phyloP scores from a whole-genome alignment of 2,888 invertebrate genomes.

The Chironomus tentans region DNA sequence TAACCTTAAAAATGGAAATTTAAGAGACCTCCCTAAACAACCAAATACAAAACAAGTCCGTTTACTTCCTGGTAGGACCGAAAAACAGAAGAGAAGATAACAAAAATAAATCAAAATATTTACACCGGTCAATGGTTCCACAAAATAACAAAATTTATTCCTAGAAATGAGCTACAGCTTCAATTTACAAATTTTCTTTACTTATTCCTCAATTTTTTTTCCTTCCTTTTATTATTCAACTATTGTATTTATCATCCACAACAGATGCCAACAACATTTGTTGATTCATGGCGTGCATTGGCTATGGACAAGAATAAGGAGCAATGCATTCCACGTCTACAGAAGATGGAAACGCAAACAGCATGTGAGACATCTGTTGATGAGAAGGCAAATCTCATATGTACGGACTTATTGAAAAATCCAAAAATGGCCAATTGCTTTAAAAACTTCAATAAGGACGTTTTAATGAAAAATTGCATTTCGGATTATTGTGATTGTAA shows the following conservation, averaged over 20 bases:
- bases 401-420: slow-evolving; percentile 53
- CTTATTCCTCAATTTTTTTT: too few relatives aligned
- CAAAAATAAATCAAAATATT: too few relatives aligned
- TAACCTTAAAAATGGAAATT: too few relatives aligned
- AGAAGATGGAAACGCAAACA: neutral
- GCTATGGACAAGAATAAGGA: slow-evolving; percentile 33
- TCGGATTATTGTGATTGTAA: slow-evolving; percentile 72
- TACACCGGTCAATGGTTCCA: neutral
- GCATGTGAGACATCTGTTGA: slow-evolving; percentile 34
- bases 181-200: too few relatives aligned
- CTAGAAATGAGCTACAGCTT: neutral
- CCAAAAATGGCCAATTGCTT: slow-evolving; percentile 57
- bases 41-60: neutral
- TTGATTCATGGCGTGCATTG: slow-evolving; percentile 38
- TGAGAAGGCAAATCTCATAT: slow-evolving; percentile 49
- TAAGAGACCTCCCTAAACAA: too few relatives aligned
- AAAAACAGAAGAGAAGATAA: slow-evolving; percentile 31
- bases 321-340: slow-evolving; percentile 31
- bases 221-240: neutral
- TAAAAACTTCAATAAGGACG: slow-evolving; percentile 53
- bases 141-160: neutral
- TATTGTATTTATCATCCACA: neutral
- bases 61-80: too few relatives aligned
- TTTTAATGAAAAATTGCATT: slow-evolving; percentile 61
- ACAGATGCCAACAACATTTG: slow-evolving; percentile 36